phyloP scores from a whole-genome alignment of 1,140 invertebrate genomes.

The Zaprionus lachaisei region DNA sequence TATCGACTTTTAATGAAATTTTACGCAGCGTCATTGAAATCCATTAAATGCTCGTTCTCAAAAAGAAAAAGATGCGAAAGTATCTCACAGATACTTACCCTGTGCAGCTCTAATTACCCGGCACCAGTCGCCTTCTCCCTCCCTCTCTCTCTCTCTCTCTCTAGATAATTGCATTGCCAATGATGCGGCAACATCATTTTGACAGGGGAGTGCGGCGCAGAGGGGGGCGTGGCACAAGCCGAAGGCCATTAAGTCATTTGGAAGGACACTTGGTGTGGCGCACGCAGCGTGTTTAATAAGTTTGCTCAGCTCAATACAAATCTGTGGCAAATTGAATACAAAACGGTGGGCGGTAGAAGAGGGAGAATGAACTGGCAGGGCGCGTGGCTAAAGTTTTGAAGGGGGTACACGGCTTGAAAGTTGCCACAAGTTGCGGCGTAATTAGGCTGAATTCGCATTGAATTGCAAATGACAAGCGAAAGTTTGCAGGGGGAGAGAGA shows the following conservation, averaged over 20 bases:
- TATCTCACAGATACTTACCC: conserved; percentile 7
- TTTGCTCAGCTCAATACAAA: conserved; percentile 20
- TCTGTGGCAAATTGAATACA: conserved; percentile 37
- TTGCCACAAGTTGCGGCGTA: conserved; percentile 27
- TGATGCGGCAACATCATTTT: conserved; percentile 76
- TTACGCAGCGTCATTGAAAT: conserved; percentile 68
- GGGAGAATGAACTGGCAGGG: too few relatives aligned
- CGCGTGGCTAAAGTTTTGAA: conserved; percentile 11
- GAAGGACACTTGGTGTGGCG: conserved; percentile 7
- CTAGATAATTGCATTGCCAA: conserved; percentile 74
- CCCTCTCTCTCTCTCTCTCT: not conserved
- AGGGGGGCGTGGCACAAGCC: not conserved
- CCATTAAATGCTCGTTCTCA: conserved; percentile 41
- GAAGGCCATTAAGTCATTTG: conserved; percentile 74
- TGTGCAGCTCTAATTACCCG: conserved; percentile 60
- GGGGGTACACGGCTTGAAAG: not conserved
- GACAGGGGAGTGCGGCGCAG: conserved; percentile 11
- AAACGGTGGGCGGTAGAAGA: not conserved
- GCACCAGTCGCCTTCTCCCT: conserved; percentile 27
- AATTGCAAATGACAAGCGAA: conserved; percentile 68
- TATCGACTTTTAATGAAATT: conserved; percentile 81
- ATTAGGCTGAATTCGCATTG: conserved; percentile 65
- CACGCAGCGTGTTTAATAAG: conserved; percentile 50
- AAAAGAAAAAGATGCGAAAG: conserved; percentile 16
- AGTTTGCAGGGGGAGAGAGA: conserved; percentile 17